Evolutionary conservation across 2,888 invertebrate genomes (phyloP).

Genomic region (Lasioglossum calceatum): DNA sequence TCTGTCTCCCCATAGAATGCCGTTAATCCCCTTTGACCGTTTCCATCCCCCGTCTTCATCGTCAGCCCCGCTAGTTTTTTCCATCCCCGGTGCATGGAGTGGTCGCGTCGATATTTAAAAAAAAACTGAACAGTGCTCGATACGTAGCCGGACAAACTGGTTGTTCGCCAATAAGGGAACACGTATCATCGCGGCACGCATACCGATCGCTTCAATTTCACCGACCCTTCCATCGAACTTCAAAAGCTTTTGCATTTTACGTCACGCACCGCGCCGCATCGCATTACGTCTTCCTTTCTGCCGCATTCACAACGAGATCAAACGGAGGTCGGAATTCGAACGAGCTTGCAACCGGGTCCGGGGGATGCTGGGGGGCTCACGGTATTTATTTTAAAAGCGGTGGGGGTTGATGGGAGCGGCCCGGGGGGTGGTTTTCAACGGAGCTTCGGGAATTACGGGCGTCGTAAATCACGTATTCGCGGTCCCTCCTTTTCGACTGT

Average conservation of each 20-base stretch:
- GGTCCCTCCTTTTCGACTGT: background rate
- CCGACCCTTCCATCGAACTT: slow-evolving; percentile 65
- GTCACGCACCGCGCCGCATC: slow-evolving; percentile 65
- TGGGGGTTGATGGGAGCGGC: background rate
- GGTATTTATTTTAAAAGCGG: slow-evolving; percentile 49
- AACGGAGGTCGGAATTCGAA: slow-evolving; percentile 51
- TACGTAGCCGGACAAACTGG: slow-evolving; percentile 6
- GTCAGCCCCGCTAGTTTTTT: background rate
- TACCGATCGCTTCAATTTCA: slow-evolving; percentile 69
- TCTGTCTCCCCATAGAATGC: background rate
- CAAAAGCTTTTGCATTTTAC: slow-evolving; percentile 70
- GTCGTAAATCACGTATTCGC: slow-evolving; percentile 18
- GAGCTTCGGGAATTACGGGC: slow-evolving; percentile 22
- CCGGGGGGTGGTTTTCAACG: slow-evolving; percentile 18
- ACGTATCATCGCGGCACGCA: slow-evolving; percentile 46
- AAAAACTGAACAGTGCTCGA: slow-evolving; percentile 18
- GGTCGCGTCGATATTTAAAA: slow-evolving; percentile 36
- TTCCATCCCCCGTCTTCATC: background rate
- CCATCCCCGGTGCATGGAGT: background rate
- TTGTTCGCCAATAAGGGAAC: slow-evolving; percentile 54
- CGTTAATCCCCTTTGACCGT: slow-evolving; percentile 1
- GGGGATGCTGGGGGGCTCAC: slow-evolving; percentile 1
- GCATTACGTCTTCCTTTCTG: slow-evolving; percentile 68
- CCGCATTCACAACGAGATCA: slow-evolving; percentile 59
- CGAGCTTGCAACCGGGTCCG: slow-evolving; percentile 15